Conservation (phyloP, 2,113 vertebrate genomes). For the Camelus bactrianus region DNA sequence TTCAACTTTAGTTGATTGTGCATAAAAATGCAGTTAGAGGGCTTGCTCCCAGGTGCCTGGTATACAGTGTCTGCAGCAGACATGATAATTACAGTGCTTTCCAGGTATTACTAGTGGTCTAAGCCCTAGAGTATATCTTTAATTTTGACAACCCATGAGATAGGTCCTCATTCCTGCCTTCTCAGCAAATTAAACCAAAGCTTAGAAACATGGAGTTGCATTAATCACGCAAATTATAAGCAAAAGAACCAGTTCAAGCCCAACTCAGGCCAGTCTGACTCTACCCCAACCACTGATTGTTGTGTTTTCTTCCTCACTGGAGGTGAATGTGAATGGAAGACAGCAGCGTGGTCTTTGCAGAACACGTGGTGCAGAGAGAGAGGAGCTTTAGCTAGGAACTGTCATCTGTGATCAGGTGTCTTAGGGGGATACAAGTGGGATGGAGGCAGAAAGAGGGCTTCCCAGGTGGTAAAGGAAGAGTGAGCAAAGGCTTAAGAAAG, state of each 20-base stretch:
- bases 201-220: not conserved
- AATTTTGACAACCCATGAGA: not conserved
- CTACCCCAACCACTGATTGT: not conserved
- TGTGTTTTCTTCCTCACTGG: not conserved
- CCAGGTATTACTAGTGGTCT: not conserved
- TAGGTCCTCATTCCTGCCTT: not conserved
- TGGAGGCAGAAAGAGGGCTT: not conserved
- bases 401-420: not conserved
- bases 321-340: not conserved
- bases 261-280: not conserved
- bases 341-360: not conserved
- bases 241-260: not conserved
- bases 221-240: not conserved
- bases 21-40: not conserved
- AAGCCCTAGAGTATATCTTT: not conserved
- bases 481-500: not conserved
- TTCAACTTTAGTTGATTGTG: not conserved
- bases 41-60: fast-evolving
- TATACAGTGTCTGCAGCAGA: not conserved
- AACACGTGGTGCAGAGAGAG: fast-evolving
- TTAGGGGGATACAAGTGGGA: not conserved
- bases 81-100: not conserved
- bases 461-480: not conserved
- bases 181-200: not conserved
- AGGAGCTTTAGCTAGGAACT: not conserved